Percentiles rank a stretch among this genome's conserved stretches.
Conservation (phyloP, 2,113 vertebrate species). For the Hydrochoerus hydrochaeris region DNA sequence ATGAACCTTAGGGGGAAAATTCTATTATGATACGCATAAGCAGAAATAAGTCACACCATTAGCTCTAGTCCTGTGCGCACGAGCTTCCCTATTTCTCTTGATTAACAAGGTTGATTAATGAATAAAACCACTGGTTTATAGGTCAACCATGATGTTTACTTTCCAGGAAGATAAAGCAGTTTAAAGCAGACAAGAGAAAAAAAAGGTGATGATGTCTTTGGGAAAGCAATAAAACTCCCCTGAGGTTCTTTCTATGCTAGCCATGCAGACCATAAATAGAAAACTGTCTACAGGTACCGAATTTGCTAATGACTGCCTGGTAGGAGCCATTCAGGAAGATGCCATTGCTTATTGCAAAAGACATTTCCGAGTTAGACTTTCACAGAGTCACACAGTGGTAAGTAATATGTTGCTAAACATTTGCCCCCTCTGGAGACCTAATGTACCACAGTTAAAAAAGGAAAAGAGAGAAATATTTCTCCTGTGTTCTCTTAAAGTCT, state of each 20-base stretch:
- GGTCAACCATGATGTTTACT: conserved; percentile 45
- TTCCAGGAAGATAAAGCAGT: conserved; percentile 52
- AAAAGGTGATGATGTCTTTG: neutral
- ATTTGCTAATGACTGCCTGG: conserved; percentile 49
- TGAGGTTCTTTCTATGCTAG: neutral
- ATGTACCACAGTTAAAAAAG: conserved; percentile 59
- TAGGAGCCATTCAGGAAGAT: conserved; percentile 54
- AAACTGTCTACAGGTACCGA: conserved; percentile 1
- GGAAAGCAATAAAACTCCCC: conserved; percentile 27
- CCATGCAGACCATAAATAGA: conserved; percentile 45
- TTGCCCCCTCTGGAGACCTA: conserved; percentile 71
- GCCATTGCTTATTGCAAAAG: conserved; percentile 37
- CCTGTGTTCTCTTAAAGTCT: conserved; percentile 42
- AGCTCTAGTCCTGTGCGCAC: conserved; percentile 45
- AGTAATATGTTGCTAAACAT: conserved; percentile 72
- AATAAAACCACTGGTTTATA: conserved; percentile 44
- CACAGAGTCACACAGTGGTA: conserved; percentile 47
- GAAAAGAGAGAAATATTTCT: neutral
- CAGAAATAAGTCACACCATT: conserved; percentile 76
- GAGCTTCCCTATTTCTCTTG: conserved; percentile 40
- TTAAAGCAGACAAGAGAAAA: neutral
- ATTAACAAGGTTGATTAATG: conserved; percentile 23
- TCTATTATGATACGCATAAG: conserved; percentile 75
- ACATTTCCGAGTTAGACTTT: conserved; percentile 64
- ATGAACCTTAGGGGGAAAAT: conserved; percentile 81